A percentile compares a stretch with the other conserved stretches of the same genome.
Evolutionary conservation across 2,797 vertebrate species (phyloP).

Genomic region (Acipenser ruthenus): DNA sequence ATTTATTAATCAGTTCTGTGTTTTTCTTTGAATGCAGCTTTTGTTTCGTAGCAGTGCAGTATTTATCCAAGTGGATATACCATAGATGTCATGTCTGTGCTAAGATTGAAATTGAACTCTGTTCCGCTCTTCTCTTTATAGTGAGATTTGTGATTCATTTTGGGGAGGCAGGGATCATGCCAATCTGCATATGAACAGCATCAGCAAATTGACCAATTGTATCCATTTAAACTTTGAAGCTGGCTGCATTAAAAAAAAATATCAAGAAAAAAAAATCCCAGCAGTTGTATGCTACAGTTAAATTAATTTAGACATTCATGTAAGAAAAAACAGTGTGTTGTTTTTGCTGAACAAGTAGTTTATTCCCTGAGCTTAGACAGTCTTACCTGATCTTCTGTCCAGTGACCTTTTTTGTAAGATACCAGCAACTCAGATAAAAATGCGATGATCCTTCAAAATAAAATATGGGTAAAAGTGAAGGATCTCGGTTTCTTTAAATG

Average conservation of each 20-base stretch:
- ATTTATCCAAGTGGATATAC: neutral
- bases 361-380: too few relatives aligned
- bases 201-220: neutral
- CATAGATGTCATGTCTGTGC: neutral
- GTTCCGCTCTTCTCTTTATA: neutral
- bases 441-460: conserved; percentile 40
- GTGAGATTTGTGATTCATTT: neutral
- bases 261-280: conserved; percentile 9
- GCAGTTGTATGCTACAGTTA: conserved; percentile 26
- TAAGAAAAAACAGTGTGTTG: neutral
- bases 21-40: too few relatives aligned
- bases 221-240: neutral
- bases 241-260: conserved; percentile 7
- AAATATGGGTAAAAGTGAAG: conserved; percentile 44
- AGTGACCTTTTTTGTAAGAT: neutral
- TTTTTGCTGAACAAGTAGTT: neutral
- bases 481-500: conserved; percentile 20
- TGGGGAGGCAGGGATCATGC: neutral
- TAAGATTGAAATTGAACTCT: neutral
- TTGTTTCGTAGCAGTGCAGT: neutral
- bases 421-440: neutral
- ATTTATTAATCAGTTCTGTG: too few relatives aligned
- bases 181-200: neutral
- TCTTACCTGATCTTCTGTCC: neutral
- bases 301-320: neutral